phyloP scores from a whole-genome alignment of 2,888 invertebrate genomes.

The Campoletis raptor region DNA sequence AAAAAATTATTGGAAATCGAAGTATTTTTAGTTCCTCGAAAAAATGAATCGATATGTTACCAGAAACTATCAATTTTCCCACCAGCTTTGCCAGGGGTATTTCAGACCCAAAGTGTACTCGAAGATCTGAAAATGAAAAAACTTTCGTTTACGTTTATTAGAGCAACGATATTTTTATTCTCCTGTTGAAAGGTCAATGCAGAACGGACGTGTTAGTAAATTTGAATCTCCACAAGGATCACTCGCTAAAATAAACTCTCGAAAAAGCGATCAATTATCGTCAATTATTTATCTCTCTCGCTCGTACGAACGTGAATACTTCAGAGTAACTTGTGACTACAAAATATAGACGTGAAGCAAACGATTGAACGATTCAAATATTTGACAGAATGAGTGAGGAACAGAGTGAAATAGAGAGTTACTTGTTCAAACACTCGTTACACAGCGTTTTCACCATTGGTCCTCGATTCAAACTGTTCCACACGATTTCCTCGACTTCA shows the following conservation, averaged over 20 bases:
- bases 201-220: not conserved
- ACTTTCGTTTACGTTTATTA: not conserved
- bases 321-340: slow-evolving; percentile 4
- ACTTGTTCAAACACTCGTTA: slow-evolving; percentile 57
- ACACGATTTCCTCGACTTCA: slow-evolving; percentile 52
- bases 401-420: not conserved
- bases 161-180: not conserved
- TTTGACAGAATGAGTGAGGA: slow-evolving; percentile 29
- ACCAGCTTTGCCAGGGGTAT: not conserved
- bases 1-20: no score
- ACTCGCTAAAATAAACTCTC: slow-evolving; percentile 4
- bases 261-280: slow-evolving; percentile 47
- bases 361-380: slow-evolving; percentile 44
- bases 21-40: no score
- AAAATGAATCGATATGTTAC: no score
- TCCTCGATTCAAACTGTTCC: slow-evolving; percentile 26
- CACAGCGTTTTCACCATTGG: slow-evolving; percentile 38
- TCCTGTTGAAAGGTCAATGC: not conserved
- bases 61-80: not conserved
- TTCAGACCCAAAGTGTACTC: not conserved
- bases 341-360: slow-evolving; percentile 22
- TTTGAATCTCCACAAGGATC: not conserved
- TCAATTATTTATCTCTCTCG: not conserved
- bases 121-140: not conserved
- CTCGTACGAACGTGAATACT: not conserved